Evolutionary conservation across 2,113 vertebrate species (phyloP).

Genomic region (Chauna torquata): DNA sequence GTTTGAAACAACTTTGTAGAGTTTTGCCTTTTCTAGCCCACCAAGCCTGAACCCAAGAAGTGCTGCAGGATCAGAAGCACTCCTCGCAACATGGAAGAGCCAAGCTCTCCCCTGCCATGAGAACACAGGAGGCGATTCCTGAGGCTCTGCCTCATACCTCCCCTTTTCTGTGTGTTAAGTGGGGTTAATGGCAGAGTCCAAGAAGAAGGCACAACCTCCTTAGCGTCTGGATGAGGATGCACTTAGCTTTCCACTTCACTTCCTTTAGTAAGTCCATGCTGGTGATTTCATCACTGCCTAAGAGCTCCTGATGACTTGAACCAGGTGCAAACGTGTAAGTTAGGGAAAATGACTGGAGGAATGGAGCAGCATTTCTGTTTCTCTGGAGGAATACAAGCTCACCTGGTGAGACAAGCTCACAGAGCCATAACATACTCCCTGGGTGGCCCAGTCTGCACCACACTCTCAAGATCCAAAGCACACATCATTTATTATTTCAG

Average conservation of each 20-base stretch:
- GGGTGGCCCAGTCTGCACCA: background rate
- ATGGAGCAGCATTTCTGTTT: background rate
- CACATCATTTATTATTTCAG: background rate
- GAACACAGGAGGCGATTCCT: background rate
- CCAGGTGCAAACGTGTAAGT: background rate
- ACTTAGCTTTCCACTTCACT: background rate
- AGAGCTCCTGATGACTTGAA: background rate
- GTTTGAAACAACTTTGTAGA: background rate
- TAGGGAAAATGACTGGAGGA: background rate
- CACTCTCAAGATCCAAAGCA: background rate
- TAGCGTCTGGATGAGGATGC: background rate
- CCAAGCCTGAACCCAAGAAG: background rate
- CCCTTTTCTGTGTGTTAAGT: background rate
- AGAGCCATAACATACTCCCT: background rate
- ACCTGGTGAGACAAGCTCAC: background rate
- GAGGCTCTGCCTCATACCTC: background rate
- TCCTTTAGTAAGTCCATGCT: background rate
- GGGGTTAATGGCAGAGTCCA: background rate
- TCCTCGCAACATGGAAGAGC: accelerated
- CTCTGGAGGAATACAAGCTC: background rate
- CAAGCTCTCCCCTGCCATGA: background rate
- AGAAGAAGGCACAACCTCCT: background rate
- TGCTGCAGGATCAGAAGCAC: background rate
- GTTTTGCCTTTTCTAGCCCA: background rate
- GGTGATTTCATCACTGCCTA: background rate